Base-by-base conservation (phyloP, 2,113 vertebrate species). In the Leiothrix lutea region DNA sequence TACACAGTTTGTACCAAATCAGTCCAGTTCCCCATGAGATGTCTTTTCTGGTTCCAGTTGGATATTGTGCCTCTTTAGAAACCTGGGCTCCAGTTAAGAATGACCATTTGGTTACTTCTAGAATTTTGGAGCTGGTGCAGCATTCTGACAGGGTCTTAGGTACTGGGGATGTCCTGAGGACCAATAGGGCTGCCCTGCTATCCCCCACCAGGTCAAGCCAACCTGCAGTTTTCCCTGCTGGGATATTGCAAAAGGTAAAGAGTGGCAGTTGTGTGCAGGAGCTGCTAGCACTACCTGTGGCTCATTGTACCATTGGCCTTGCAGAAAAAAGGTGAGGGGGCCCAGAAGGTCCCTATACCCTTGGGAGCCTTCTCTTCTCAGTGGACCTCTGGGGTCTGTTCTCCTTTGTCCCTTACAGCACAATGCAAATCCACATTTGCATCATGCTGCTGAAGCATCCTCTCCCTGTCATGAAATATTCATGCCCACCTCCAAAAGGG, bases 381-480 rank as follows among this genome's bases (percentile, higher is more conserved):
- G 38, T 25, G 35, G 36, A 48, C 5, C 44, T 26, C 31, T 65
- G 62, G 57, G 53, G 17, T 77, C 73, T 67, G 48, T 79, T 56
- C 53, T 79, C 64, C 38, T 38, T 78, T 51, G 74, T 82, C 53
- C 53, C 45, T 31, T 20, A 36, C 14, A 64, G 71, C 58, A 23
- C 40, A 18, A 19, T 2, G 4, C 36, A 65, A 42, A 83, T n/a
- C 38, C 51, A 13, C 54, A 45, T 70, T 81, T 81, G 72, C 35
- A 5, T 33, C 72, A 25, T 45, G 67, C 65, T 66, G 65, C 73
- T 40, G 48, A 78, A 92, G 40, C 80, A 81, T 66, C 56, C 0
- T 87, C 69, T 79, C 61, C 73, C 61, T 56, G 36, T 33, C 71
- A 61, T 79, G 57, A 91, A 96, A 90, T 94, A 95, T 85, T 87